phyloP scores from a whole-genome alignment of 2,888 invertebrate genomes.

The Eupithecia tripunctaria region DNA sequence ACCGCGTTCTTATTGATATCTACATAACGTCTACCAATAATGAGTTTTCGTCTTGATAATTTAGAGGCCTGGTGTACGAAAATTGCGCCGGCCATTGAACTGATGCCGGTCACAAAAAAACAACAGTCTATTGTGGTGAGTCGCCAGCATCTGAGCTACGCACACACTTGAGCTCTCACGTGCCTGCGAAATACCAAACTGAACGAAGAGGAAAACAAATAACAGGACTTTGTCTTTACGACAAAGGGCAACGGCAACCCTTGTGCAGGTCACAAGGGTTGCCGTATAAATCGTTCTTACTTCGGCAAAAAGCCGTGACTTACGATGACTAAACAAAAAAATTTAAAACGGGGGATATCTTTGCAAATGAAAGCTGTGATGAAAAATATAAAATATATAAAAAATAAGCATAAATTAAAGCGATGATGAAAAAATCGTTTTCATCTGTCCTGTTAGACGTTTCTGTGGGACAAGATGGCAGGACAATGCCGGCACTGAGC shows the following conservation, averaged over 20 bases:
- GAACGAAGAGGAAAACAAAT: conserved; percentile 21
- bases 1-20: background rate
- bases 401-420: no score
- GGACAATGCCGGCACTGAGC: conserved; percentile 62
- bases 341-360: conserved; percentile 1
- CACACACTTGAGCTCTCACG: conserved; percentile 49
- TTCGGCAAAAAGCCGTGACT: background rate
- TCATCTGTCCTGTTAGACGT: conserved; percentile 24
- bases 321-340: conserved; percentile 18
- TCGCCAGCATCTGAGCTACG: conserved; percentile 55
- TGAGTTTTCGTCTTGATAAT: conserved; percentile 53
- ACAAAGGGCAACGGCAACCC: conserved; percentile 18
- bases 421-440: conserved; percentile 4
- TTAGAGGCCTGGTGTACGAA: conserved; percentile 66
- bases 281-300: conserved; percentile 15
- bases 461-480: conserved; percentile 41
- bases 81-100: conserved; percentile 70
- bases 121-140: conserved; percentile 72
- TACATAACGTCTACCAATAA: conserved; percentile 39
- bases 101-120: conserved; percentile 60
- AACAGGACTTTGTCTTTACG: conserved; percentile 19
- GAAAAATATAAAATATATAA: no score
- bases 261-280: no score
- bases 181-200: conserved; percentile 30
- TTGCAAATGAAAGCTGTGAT: background rate